Evolutionary conservation across 2,888 invertebrate genomes (phyloP).

Genomic region (Eupithecia dodoneata): DNA sequence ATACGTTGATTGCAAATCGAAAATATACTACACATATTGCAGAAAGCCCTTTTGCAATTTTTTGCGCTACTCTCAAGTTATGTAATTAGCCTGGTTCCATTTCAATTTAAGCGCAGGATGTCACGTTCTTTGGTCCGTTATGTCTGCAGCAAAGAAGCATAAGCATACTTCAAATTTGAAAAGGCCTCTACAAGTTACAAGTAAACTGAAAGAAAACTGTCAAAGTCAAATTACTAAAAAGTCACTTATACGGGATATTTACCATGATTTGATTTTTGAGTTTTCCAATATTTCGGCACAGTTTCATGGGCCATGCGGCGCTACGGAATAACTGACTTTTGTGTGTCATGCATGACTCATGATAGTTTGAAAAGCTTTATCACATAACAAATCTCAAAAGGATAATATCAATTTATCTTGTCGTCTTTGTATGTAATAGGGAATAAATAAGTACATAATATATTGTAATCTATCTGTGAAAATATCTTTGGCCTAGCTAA

Average conservation of each 20-base stretch:
- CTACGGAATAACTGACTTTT: too few relatives aligned
- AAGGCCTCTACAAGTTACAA: background rate
- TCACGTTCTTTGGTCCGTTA: slow-evolving; percentile 35
- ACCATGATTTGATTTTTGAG: too few relatives aligned
- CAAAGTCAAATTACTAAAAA: background rate
- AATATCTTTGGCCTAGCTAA: background rate
- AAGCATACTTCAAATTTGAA: background rate
- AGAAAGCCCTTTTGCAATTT: slow-evolving; percentile 6
- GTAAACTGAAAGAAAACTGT: background rate
- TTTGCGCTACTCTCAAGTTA: slow-evolving; percentile 40
- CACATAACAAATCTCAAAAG: too few relatives aligned
- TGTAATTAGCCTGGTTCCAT: slow-evolving; percentile 66
- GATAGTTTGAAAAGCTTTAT: too few relatives aligned
- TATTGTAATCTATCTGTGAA: too few relatives aligned
- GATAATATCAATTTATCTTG: too few relatives aligned
- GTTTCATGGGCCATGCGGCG: too few relatives aligned
- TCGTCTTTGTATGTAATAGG: too few relatives aligned
- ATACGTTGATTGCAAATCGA: background rate
- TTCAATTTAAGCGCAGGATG: slow-evolving; percentile 58
- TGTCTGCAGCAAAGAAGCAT: slow-evolving; percentile 17
- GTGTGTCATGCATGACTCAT: too few relatives aligned
- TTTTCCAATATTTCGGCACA: too few relatives aligned
- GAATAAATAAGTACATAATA: too few relatives aligned
- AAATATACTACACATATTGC: background rate
- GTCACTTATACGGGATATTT: too few relatives aligned